Evolutionary conservation across 2,888 invertebrate species (phyloP).

Genomic region (Thymelicus sylvestris): DNA sequence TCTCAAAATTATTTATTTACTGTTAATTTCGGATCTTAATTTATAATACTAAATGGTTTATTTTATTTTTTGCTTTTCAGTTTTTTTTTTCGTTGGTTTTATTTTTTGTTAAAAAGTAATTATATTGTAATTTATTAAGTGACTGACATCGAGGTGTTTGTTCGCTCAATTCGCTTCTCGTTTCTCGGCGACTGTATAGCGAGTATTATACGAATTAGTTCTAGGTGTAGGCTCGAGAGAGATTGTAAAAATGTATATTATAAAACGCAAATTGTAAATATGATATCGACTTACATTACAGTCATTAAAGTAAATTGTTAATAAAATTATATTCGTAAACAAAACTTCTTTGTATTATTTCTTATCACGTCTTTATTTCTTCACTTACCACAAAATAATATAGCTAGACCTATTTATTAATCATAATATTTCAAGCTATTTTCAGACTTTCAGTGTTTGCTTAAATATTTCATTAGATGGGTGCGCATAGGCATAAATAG

Average conservation of each 20-base stretch:
- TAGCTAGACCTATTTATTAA: neutral
- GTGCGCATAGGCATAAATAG: too few relatives aligned
- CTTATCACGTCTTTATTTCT: neutral
- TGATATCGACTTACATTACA: constrained; percentile 81
- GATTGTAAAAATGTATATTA: constrained; percentile 83
- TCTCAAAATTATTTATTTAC: too few relatives aligned
- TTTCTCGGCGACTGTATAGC: constrained; percentile 18
- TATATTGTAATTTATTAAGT: constrained; percentile 10
- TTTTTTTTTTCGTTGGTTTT: too few relatives aligned
- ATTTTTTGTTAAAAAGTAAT: too few relatives aligned
- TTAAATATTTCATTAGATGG: too few relatives aligned
- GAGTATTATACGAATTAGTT: constrained; percentile 43
- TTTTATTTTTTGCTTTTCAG: too few relatives aligned
- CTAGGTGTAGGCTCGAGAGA: constrained; percentile 60
- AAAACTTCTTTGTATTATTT: constrained; percentile 66
- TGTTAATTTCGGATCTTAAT: too few relatives aligned
- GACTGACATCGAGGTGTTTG: neutral
- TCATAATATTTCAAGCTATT: too few relatives aligned
- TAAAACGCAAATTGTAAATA: constrained; percentile 79
- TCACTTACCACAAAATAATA: neutral
- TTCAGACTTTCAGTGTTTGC: too few relatives aligned
- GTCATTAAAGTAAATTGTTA: constrained; percentile 85
- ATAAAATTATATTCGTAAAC: constrained; percentile 85
- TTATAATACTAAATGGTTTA: too few relatives aligned
- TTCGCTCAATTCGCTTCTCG: constrained; percentile 22